These are phyloP conservation scores for Pachyseris speciosa DNA, from an alignment of 64 coral and sea anemone genomes.

Conservation along the genomic window DNA sequence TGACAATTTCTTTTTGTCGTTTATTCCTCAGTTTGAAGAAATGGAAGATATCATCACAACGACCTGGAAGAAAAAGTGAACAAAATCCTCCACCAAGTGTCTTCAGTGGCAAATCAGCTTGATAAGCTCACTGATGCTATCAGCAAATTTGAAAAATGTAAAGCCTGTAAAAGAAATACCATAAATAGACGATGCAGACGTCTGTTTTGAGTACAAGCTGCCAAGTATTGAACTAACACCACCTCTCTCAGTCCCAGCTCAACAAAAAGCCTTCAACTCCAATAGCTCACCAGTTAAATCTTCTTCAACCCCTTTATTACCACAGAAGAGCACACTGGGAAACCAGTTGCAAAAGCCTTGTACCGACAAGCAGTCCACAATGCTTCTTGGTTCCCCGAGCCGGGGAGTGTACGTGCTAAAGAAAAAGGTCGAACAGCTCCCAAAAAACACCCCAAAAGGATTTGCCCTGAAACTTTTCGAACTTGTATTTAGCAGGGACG, in stretches of 20 bases:
- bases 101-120: not conserved
- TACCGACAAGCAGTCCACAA: not conserved
- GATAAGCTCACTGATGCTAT: not conserved
- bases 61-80: slow-evolving; percentile 2
- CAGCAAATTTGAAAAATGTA: not conserved
- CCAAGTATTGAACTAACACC: not conserved
- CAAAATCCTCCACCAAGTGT: slow-evolving; percentile 10
- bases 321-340: not conserved
- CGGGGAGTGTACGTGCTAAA: not conserved
- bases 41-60: not conserved
- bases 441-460: not conserved
- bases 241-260: not conserved
- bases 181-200: not conserved
- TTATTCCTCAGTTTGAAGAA: not conserved
- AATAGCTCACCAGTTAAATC: not conserved
- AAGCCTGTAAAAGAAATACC: slow-evolving; percentile 10
- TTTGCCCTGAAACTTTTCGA: slow-evolving; percentile 36
- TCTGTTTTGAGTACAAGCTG: not conserved
- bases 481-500: slow-evolving; percentile 15
- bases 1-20: not conserved
- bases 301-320: not conserved
- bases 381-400: not conserved
- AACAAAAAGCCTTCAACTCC: not conserved
- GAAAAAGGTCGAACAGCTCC: not conserved
- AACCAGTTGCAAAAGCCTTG: not conserved